Conservation (phyloP, 2,888 invertebrate genomes). For the Cyaniris semiargus region DNA sequence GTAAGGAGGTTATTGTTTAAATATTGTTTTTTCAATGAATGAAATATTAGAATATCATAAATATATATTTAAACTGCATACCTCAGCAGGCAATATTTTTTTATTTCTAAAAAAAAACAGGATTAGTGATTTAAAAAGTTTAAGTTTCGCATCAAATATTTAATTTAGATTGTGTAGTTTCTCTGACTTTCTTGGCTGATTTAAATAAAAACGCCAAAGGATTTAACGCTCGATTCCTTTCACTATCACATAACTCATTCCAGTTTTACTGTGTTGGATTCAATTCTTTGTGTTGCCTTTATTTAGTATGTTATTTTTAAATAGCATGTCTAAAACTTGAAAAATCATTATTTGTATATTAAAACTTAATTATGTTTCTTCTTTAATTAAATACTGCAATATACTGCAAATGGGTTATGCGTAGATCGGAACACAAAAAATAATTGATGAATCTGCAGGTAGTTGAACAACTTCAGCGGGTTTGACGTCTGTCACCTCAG, state of each 20-base stretch:
- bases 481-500: too few relatives aligned
- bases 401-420: not conserved
- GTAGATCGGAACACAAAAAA: not conserved
- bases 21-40: slow-evolving; percentile 18
- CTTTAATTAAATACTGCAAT: too few relatives aligned
- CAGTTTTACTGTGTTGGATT: not conserved
- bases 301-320: not conserved
- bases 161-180: slow-evolving; percentile 5
- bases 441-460: not conserved
- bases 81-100: not conserved
- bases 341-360: too few relatives aligned
- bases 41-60: not conserved
- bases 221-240: slow-evolving; percentile 8
- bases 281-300: not conserved
- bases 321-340: not conserved
- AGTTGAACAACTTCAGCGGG: not conserved
- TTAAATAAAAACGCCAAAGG: slow-evolving; percentile 7
- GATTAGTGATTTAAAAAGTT: not conserved
- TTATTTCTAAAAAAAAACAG: not conserved
- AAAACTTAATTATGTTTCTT: too few relatives aligned
- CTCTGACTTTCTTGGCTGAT: not conserved
- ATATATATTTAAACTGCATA: not conserved
- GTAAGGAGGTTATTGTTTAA: too few relatives aligned
- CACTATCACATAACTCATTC: slow-evolving; percentile 16
- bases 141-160: not conserved